Base-by-base conservation (phyloP, 2,888 invertebrate genomes). In the Steromphala cineraria region DNA sequence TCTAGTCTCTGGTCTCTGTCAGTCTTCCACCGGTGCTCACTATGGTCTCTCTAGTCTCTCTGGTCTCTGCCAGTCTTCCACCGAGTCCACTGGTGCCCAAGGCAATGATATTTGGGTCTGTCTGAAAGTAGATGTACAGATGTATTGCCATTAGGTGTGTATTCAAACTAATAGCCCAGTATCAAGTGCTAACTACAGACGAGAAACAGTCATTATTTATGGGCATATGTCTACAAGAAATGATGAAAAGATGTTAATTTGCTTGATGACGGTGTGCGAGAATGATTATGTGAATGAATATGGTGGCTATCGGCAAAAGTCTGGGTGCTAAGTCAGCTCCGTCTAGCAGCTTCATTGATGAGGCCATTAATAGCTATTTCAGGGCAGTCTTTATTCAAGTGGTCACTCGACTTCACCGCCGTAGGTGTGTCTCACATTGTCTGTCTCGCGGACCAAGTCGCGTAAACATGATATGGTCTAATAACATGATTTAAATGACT, bases 231-330 rank as follows among this genome's bases (percentile, higher is more conserved):
- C 62, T 62, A 21, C 28, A 62, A 62, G 62, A 62, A 62, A 62
- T 62, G 62, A 62, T 62, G 62, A 62, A 62, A 56, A 62, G 62
- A 62, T 62, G 62, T 62, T 62, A 62, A 62, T 62, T 62, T 62
- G 62, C 62, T 62, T 62, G 28, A 24, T 28, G 28, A 62, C 28
- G 28, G 62, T 62, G 62, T 62, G 62, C 13, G 28, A 28, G 28
- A n/a, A 62, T 62, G 62, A 62, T 62, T 62, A 62, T 62, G 62
- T 62, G 62, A 62, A 62, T 62, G 62, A 62, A 62, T 62, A 62
- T 62, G 62, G 62, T 62, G 62, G 13, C 62, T 24, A 62, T 62
- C 24, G 62, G 28, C 28, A 28, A 28, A 62, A 28, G 62, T 62
- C 62, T 62, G 62, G 62, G 62, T 62, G 62, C 62, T 62, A 62